phyloP scores from a whole-genome alignment of 2,113 vertebrate genomes.

The Leucosticte australis region DNA sequence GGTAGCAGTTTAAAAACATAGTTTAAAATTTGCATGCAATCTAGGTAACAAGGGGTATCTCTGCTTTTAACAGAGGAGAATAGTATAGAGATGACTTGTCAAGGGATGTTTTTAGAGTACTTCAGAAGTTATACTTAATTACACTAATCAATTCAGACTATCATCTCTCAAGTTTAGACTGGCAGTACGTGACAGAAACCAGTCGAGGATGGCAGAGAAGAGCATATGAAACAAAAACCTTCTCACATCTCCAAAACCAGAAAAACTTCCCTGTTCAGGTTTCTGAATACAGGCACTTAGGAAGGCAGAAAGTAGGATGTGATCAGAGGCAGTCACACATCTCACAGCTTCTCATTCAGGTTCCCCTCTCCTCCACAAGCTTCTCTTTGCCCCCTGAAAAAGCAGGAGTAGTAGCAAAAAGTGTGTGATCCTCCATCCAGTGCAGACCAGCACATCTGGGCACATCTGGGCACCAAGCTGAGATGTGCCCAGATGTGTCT shows the following conservation, averaged over 20 bases:
- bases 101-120: background rate
- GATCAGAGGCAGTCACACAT: background rate
- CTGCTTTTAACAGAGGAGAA: background rate
- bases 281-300: accelerated
- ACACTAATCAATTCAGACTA: background rate
- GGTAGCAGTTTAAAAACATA: background rate
- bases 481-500: background rate
- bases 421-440: too few species aligned
- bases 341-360: background rate
- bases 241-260: background rate
- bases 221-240: background rate
- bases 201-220: background rate
- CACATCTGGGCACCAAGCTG: background rate
- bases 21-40: background rate
- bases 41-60: background rate
- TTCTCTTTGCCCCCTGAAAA: background rate
- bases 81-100: background rate
- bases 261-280: background rate
- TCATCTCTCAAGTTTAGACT: background rate
- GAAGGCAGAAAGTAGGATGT: background rate
- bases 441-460: background rate
- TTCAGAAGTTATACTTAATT: background rate
- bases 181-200: background rate
- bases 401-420: background rate
- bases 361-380: background rate